Conservation (phyloP, 2,888 invertebrate species). For the Acleris sparsana region DNA sequence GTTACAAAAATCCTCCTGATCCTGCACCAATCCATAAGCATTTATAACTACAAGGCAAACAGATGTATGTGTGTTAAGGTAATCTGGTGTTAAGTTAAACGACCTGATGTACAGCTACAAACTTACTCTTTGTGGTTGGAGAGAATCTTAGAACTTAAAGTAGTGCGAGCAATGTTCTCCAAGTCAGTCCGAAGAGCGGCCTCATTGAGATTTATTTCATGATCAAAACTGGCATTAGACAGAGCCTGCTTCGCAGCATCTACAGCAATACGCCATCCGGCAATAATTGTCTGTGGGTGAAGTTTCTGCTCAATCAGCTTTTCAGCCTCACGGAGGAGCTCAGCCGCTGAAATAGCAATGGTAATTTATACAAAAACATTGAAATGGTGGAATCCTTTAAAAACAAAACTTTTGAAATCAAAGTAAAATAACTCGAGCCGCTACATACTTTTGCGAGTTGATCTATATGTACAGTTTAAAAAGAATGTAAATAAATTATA, state of each 20-base stretch:
- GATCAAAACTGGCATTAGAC: constrained; percentile 90
- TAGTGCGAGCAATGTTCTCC: constrained; percentile 98
- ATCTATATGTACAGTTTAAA: no score
- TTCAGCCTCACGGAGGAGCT: constrained; percentile 97
- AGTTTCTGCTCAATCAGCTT: constrained; percentile 95
- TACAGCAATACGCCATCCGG: constrained; percentile 96
- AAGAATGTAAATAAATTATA: no score
- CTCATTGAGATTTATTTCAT: constrained; percentile 87
- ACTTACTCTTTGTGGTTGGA: constrained; percentile 96
- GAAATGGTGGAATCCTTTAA: no score
- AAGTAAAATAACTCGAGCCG: no score
- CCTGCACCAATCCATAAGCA: no score
- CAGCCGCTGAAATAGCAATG: constrained; percentile 87
- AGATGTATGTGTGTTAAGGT: no score
- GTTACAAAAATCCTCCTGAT: no score
- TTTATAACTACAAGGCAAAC: no score
- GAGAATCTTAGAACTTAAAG: constrained; percentile 98
- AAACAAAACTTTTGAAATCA: neutral
- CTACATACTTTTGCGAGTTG: no score
- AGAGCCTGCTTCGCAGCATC: constrained; percentile 93
- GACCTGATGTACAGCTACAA: neutral
- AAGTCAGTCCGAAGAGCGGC: constrained; percentile 93
- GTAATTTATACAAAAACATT: neutral
- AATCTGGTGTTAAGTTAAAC: no score
- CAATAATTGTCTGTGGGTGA: constrained; percentile 98